Evolutionary conservation across 2,113 vertebrate genomes (phyloP), one percentile per base, ranked within the genome.

Genomic region (Hiodon tergisus): DNA sequence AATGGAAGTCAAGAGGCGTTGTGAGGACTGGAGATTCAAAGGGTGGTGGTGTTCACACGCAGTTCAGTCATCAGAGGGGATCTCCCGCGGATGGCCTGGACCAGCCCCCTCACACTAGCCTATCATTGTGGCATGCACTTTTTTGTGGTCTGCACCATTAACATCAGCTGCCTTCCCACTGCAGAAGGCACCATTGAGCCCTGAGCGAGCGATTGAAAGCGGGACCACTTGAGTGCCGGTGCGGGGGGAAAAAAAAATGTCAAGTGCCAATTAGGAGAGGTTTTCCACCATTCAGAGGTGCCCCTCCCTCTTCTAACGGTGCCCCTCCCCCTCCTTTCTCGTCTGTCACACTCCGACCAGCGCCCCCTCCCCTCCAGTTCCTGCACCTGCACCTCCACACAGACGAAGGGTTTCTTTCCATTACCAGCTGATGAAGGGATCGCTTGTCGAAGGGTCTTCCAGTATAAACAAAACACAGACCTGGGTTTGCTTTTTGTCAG

Each of bases 261-360:
- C 90, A 92, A 92, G 91, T 90, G 88, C 88, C 91, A 92, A 92
- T 92, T 92, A 92, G 87, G 84, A 88, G 88, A 88, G 90, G 88
- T 90, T 91, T 90, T 87, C 86, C 84, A 89, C 87, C 86, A 88
- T 91, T 91, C 90, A 91, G 79, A 75, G 60, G 81, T 71, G 83
- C 89, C 87, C 88, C 88, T 10, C 86, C 88, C 86, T 58, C 83
- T 84, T 85, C 80, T 85, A 82, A 84, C 80, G 80, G 78, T 78
- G 76, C 79, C 80, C 83, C 84, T 84, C 83, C 84, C 78, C 81
- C 83, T 52, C 47, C 17, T 62, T 11, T 16, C 65, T 8, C 62
- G 16, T 67, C 80, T 81, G 79, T 74, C 83, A 77, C 82, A 77
- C 83, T 31, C 31, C 31, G 31, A 79, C 78, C 81, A 48, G 81